Evolutionary conservation across 2,113 vertebrate genomes (phyloP), one percentile per base, ranked within the genome.

Genomic region (Scolopax mira): DNA sequence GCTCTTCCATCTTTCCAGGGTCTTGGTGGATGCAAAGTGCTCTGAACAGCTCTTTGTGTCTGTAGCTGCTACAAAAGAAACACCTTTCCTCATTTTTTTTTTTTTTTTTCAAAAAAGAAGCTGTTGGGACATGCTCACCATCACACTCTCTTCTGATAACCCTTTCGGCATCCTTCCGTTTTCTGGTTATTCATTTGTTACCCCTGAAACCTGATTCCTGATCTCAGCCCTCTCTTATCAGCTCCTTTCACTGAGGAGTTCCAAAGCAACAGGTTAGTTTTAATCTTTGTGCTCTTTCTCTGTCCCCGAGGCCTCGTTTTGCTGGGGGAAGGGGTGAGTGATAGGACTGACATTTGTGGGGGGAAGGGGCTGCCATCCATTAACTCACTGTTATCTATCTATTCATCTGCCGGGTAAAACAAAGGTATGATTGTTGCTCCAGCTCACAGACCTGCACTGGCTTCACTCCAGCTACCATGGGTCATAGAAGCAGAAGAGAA

Each of bases 361-460:
- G 92, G 94, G 77, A 94, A 91, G 91, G 91, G 89, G 86, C 85
- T 96, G 88, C 85, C 54, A 69, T 96, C 92, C 92, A 95, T 95
- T 96, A 94, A 74, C 74, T 95, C 3, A 0, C 58, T 69, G 52
- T 72, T 96, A 96, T 94, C 94, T 95, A 72, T 87, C 90, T 86
- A 75, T 93, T 89, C 93, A 96, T 96, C 93, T 92, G 58, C 54
- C 70, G 23, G 1, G 77, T 66, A 79, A 93, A 85, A 97, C 94
- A 94, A 96, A 96, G 95, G 91, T 88, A 65, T 69, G 78, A 93
- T 94, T 97, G 96, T 97, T 79, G 70, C 85, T 85, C 31, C 66
- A 33, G 74, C 73, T 84, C 28, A 22, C 90, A 95, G 87, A 82
- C 62, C 95, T 58, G 73, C 0, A 1, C 91, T 94, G 93, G 91